phyloP scores from a whole-genome alignment of 92 coral and sea anemone genomes.

The Umimayanthus kanabou region DNA sequence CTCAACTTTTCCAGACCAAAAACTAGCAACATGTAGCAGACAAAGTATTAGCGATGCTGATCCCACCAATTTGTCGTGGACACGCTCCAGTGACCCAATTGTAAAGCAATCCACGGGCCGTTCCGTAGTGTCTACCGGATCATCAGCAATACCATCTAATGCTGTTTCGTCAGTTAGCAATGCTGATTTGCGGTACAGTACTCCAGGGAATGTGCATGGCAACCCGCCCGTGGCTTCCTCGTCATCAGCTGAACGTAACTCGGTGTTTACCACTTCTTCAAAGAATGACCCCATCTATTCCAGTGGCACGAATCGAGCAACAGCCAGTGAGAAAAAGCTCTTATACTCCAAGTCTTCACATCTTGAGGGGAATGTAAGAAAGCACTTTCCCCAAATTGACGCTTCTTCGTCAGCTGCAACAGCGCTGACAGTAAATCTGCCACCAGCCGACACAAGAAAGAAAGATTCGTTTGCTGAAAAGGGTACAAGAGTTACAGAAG shows the following conservation, averaged over 20 bases:
- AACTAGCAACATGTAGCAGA: background rate
- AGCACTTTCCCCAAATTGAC: background rate
- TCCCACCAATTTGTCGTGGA: background rate
- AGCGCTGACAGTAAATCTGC: background rate
- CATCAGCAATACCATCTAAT: background rate
- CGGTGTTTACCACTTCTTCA: background rate
- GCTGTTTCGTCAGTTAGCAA: background rate
- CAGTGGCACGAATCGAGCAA: background rate
- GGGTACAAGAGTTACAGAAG: background rate
- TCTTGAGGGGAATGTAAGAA: background rate
- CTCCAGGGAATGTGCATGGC: background rate
- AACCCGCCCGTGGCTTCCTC: background rate
- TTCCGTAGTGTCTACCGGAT: background rate
- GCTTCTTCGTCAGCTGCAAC: background rate
- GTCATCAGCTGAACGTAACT: background rate
- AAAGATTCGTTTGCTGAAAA: background rate
- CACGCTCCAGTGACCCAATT: background rate
- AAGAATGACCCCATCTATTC: background rate
- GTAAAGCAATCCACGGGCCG: background rate
- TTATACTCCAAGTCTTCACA: background rate
- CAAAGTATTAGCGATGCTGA: background rate
- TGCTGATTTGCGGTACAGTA: background rate
- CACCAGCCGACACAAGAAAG: background rate
- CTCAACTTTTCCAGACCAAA: constrained; percentile 8
- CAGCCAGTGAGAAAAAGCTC: background rate